Base-by-base conservation (phyloP, 1,140 invertebrate species). In the Trichonephila clavipes region DNA sequence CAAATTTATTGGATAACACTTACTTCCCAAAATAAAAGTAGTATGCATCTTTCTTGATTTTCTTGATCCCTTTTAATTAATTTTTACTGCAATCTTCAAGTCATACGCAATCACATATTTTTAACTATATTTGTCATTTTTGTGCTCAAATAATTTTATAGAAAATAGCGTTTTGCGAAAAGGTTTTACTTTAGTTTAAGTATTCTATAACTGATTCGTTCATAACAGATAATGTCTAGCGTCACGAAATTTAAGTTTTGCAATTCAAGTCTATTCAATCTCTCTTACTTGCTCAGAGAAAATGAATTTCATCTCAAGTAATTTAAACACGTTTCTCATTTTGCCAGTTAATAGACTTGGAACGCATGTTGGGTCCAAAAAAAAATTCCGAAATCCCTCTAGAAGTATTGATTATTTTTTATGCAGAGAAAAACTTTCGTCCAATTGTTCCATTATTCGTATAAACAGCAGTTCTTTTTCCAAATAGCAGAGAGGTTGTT, bases 331-430 rank as follows among this genome's bases (percentile, higher is more conserved):
- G 72, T 77, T 28, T 77, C 72, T 77, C 72, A 40, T 77, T 77
- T 77, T 18, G 72, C 72, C 72, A 77, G 72, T 77, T 40, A 77
- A 77, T 40, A 77, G 72, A 34, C 72, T 77, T 77, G 28, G 28
- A 16, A 18, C 18, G 72, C 34, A 40, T 34, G 72, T 77, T 14
- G 24, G 72, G 10, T 7, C 24, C 28, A 28, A 28, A 77, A 77
- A 28, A 77, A 77, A 12, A 28, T 77, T 24, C 28, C 28, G 5
- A 40, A 77, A 34, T 40, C 72, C 72, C 72, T 34, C 28, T 19
- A 34, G 69, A 77, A 77, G 12, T 77, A 77, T 77, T 40, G 72
- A 77, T 77, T 77, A 77, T 77, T 77, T 77, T 77, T 77, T 28
- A 7, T 77, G 72, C 28, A 16, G 28, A 18, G 16, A 77, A 51